These are phyloP conservation scores for Fragariocoptes setiger DNA, from an alignment of 1,140 invertebrate species.

Conservation along the genomic window DNA sequence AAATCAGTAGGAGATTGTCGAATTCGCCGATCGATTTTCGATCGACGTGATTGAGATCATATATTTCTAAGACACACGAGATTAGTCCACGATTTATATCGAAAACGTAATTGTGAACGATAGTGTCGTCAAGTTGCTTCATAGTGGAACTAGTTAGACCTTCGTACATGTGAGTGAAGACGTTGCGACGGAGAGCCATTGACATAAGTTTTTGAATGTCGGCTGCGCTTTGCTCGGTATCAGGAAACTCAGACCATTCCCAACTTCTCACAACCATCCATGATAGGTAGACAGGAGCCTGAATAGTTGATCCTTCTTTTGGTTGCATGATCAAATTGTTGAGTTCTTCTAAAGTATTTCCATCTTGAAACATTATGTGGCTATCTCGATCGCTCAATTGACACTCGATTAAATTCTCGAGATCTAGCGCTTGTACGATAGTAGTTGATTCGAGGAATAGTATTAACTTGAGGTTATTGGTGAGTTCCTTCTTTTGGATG, in stretches of 20 bases:
- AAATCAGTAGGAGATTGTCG: constrained; percentile 1
- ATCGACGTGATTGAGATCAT: constrained; percentile 2
- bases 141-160: background rate
- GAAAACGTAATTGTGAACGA: constrained; percentile 1
- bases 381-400: constrained; percentile 7
- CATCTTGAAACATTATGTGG: constrained; percentile 6
- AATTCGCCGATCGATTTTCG: background rate
- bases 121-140: background rate
- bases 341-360: background rate
- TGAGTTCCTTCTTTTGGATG: background rate
- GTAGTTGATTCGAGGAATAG: constrained; percentile 14
- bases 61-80: background rate
- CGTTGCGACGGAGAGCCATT: constrained; percentile 15
- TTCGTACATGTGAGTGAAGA: constrained; percentile 13
- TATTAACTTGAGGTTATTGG: background rate
- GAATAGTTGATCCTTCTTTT: background rate
- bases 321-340: background rate
- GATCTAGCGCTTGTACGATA: constrained; percentile 15
- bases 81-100: constrained; percentile 5
- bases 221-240: background rate
- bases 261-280: constrained; percentile 15
- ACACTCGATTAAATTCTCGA: constrained; percentile 12
- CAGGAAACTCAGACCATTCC: background rate
- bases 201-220: constrained; percentile 14
- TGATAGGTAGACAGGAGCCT: constrained; percentile 16